Conservation (phyloP, 2,113 vertebrate genomes). For the Vicugna pacos region DNA sequence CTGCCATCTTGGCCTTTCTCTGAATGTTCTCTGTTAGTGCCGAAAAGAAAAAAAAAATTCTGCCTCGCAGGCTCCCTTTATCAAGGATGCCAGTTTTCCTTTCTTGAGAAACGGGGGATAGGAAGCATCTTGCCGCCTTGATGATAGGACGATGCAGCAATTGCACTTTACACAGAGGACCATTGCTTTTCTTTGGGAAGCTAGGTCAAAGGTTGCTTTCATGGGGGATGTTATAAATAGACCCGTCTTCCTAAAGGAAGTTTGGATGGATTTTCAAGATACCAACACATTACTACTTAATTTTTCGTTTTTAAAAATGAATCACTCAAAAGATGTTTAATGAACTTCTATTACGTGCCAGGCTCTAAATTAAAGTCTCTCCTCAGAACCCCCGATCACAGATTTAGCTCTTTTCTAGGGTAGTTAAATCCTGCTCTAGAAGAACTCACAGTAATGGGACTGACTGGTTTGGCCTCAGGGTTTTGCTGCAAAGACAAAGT, state of each 20-base stretch:
- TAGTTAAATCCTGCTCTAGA: neutral
- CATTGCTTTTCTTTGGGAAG: constrained; percentile 39
- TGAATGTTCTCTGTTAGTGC: neutral
- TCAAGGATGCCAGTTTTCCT: neutral
- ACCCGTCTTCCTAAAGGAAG: constrained; percentile 25
- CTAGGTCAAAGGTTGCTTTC: neutral
- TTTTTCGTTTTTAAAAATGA: neutral
- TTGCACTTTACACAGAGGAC: neutral
- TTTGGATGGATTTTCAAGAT: neutral
- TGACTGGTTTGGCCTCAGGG: neutral
- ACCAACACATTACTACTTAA: neutral
- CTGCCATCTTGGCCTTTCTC: neutral
- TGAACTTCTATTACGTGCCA: neutral
- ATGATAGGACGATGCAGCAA: neutral
- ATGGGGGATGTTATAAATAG: neutral
- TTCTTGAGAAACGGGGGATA: neutral
- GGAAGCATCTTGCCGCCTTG: neutral
- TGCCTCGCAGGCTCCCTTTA: neutral
- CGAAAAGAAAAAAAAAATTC: neutral
- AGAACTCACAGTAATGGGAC: neutral
- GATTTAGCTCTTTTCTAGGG: neutral
- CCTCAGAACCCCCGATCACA: neutral
- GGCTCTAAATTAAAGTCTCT: neutral
- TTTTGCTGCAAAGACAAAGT: neutral
- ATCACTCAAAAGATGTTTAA: neutral